Conservation (phyloP, 1,140 invertebrate species). For the Pseudachorutes palmiensis region DNA sequence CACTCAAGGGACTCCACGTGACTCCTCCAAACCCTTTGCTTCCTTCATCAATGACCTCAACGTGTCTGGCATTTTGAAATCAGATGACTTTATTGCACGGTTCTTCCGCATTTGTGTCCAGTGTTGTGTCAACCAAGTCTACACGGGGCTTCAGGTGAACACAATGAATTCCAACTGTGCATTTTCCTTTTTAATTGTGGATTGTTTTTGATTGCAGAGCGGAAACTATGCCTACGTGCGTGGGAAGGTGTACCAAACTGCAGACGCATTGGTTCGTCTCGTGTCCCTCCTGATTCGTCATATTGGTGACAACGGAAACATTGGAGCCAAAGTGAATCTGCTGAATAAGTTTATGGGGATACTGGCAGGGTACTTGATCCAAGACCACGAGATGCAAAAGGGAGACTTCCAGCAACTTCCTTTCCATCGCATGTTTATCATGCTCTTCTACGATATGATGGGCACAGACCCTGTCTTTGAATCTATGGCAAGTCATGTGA, state of each 20-base stretch:
- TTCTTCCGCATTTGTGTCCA: slow-evolving; percentile 96
- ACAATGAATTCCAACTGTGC: neutral
- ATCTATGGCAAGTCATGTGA: slow-evolving; percentile 76
- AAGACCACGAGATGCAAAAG: slow-evolving; percentile 80
- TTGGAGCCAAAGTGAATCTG: slow-evolving; percentile 89
- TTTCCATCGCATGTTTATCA: slow-evolving; percentile 94
- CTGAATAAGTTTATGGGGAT: slow-evolving; percentile 93
- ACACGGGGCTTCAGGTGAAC: slow-evolving; percentile 33
- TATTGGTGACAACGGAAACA: slow-evolving; percentile 76
- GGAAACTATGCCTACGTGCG: slow-evolving; percentile 53
- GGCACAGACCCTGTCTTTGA: slow-evolving; percentile 85
- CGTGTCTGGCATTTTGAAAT: slow-evolving; percentile 89
- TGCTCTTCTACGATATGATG: slow-evolving; percentile 94
- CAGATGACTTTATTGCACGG: slow-evolving; percentile 90
- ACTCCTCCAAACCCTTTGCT: slow-evolving; percentile 88
- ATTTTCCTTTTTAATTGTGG: neutral
- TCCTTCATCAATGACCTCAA: slow-evolving; percentile 92
- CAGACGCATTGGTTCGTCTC: slow-evolving; percentile 90
- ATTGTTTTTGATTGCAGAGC: slow-evolving; percentile 27
- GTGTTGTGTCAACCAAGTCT: slow-evolving; percentile 58
- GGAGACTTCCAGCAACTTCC: slow-evolving; percentile 92
- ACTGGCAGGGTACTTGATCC: slow-evolving; percentile 83
- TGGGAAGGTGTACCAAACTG: slow-evolving; percentile 87
- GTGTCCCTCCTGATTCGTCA: slow-evolving; percentile 95
- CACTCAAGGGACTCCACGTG: slow-evolving; percentile 64